Percentiles rank a stretch among this genome's conserved stretches.
phyloP scores from a whole-genome alignment of 2,797 vertebrate species.

The Hemitrygon akajei region DNA sequence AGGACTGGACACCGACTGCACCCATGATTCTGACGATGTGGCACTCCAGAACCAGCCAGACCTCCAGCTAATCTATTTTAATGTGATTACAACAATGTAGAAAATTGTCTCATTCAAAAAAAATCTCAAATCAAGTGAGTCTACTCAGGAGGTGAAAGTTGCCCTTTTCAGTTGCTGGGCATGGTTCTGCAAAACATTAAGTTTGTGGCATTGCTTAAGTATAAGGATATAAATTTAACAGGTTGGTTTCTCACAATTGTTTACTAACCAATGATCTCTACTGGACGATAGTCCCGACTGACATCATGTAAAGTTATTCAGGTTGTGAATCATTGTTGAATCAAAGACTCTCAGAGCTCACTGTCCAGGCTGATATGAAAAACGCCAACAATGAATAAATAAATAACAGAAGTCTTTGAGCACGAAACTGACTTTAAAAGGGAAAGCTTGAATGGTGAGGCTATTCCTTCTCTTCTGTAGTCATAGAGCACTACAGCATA shows the following conservation, averaged over 20 bases:
- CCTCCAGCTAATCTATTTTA: too few species aligned
- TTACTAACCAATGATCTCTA: background rate
- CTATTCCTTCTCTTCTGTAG: background rate
- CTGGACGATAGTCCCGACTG: background rate
- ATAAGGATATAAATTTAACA: background rate
- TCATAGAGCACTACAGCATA: too few species aligned
- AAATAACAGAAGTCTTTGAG: background rate
- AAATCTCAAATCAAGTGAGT: too few species aligned
- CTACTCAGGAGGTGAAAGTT: background rate
- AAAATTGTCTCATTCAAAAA: too few species aligned
- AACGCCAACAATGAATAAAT: background rate
- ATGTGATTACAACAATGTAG: too few species aligned
- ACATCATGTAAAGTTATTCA: background rate
- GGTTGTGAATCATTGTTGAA: background rate
- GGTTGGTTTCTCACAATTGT: background rate
- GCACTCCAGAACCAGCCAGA: too few species aligned
- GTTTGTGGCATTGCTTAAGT: background rate
- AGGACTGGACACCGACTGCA: too few species aligned
- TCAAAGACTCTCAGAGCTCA: background rate
- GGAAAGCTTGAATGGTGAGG: background rate
- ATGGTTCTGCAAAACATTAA: background rate
- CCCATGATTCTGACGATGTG: too few species aligned
- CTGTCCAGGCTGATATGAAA: background rate
- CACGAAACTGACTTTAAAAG: background rate
- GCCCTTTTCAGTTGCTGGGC: background rate